phyloP scores from a whole-genome alignment of 2,888 invertebrate species.

The Taenaris catops region DNA sequence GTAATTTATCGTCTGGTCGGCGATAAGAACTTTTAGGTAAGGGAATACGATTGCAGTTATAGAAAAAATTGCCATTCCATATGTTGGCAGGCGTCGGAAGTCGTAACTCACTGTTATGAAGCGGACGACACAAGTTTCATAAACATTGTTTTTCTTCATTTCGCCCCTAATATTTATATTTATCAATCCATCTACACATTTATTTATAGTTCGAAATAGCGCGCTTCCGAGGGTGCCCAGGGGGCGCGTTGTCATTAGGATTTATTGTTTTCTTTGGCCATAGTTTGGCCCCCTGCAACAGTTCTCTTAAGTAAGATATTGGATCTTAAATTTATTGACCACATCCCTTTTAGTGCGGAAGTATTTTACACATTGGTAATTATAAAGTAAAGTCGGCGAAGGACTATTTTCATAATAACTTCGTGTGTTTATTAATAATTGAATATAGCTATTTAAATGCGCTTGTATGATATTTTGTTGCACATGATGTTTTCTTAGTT shows the following conservation, averaged over 20 bases:
- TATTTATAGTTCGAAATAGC: constrained; percentile 78
- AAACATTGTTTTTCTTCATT: constrained; percentile 79
- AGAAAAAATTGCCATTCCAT: constrained; percentile 66
- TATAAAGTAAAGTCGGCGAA: background rate
- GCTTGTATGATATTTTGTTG: no score
- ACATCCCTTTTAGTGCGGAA: constrained; percentile 9
- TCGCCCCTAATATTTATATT: constrained; percentile 80
- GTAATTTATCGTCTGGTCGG: constrained; percentile 12
- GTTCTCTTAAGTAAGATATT: constrained; percentile 52
- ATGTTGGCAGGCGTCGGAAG: constrained; percentile 74
- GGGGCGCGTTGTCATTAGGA: constrained; percentile 70
- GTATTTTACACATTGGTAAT: constrained; percentile 2
- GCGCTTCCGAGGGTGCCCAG: constrained; percentile 71
- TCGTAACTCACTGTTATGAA: constrained; percentile 79
- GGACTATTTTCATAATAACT: no score
- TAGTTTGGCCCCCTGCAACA: constrained; percentile 52
- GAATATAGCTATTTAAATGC: no score
- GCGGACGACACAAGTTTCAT: constrained; percentile 79
- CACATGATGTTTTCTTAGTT: no score
- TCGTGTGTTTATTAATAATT: no score
- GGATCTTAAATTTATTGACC: constrained; percentile 27
- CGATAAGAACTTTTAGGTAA: constrained; percentile 18
- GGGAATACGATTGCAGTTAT: constrained; percentile 12
- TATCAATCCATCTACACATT: constrained; percentile 80
- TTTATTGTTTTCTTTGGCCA: constrained; percentile 77